phyloP scores from a whole-genome alignment of 2,797 vertebrate species.

The Mycteria americana region DNA sequence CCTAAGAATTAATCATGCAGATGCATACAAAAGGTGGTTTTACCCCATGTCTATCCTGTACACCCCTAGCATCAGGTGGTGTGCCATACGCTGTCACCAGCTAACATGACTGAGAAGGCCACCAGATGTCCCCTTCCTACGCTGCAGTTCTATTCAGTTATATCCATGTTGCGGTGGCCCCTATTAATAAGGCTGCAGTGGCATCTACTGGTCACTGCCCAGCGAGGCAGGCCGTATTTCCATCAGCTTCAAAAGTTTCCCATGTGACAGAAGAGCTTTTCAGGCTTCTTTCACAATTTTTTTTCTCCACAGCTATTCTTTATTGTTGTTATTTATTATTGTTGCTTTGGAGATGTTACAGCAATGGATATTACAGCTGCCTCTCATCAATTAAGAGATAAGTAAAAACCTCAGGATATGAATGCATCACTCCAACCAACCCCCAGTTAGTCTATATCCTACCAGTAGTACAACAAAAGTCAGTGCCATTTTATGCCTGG shows the following conservation, averaged over 20 bases:
- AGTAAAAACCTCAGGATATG: neutral
- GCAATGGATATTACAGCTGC: neutral
- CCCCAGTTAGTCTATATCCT: neutral
- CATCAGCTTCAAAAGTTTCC: neutral
- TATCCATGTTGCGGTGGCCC: fast-evolving
- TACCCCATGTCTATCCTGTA: fast-evolving
- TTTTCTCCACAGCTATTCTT: neutral
- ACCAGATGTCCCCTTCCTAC: neutral
- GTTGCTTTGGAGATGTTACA: neutral
- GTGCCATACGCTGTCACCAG: neutral
- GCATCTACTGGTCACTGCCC: slow-evolving; percentile 49
- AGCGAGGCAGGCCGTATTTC: neutral
- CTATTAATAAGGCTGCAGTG: slow-evolving; percentile 22
- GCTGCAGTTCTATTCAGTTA: fast-evolving
- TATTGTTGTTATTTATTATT: neutral
- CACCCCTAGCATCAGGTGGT: neutral
- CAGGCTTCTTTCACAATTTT: neutral
- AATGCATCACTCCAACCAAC: fast-evolving
- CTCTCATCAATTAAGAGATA: neutral
- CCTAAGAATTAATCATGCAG: neutral
- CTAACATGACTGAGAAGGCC: neutral
- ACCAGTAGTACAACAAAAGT: neutral
- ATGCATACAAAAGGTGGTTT: neutral
- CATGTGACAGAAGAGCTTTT: neutral
- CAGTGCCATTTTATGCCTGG: neutral